Base-by-base conservation (phyloP, 2,113 vertebrate genomes). In the Phylloscopus whistleri region DNA sequence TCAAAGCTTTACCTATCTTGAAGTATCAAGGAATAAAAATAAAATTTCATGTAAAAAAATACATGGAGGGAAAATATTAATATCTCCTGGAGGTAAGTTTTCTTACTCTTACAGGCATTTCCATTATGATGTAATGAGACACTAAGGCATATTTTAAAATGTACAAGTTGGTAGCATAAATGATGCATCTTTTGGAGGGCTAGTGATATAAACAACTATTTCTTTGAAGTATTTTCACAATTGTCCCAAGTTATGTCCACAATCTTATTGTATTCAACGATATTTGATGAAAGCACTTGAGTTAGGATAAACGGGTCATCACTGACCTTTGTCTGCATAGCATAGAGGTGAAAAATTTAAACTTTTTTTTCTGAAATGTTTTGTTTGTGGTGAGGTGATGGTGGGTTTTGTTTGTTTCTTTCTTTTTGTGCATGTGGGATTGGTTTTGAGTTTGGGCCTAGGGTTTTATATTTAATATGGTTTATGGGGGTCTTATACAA, bases 1-100 rank as follows among this genome's bases (percentile, higher is more conserved):
- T 67, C 73, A 68, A 72, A 88, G 26, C 8, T 92, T 90, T 83
- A 55, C 9, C 5, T 67, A 21, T 88, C 53, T n/a, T 76, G 27
- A 82, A 84, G 58, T 53, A 39, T 31, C 48, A 86, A 46, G 19
- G n/a, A 76, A 82, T 73, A 79, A 91, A 90, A 93, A 69, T 37
- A 84, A 82, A 87, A 76, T 81, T 84, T 78, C 3, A 48, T 49
- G 17, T 46, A 72, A 89, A 62, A 81, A 87, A 81, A 84, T 66
- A 51, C 4, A n/a, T 23, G 10, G 27, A 52, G 23, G 8, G 52
- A 53, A 74, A 75, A 37, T 28, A 52, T 13, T 64, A 43, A 24
- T 41, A 22, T 44, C 10, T 76, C 51, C 48, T 80, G 30, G 11
- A 1, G 4, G 18, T n/a, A 78, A 33, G 8, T 52, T 91, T 80